phyloP scores from a whole-genome alignment of 2,888 invertebrate species.

The Euplexia lucipara region DNA sequence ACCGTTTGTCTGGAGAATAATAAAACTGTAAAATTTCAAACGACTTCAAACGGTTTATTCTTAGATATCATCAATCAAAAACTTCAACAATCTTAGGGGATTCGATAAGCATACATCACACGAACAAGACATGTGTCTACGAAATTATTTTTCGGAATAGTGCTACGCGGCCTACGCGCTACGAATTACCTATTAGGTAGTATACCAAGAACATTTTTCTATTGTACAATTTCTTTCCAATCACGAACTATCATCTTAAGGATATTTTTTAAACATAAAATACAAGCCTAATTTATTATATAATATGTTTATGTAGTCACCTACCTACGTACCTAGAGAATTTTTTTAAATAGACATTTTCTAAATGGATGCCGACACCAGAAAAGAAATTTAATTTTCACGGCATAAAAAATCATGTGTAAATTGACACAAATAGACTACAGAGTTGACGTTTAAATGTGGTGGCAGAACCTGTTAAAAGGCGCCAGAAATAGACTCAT shows the following conservation, averaged over 20 bases:
- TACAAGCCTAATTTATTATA: background rate
- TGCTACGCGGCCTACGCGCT: conserved; percentile 13
- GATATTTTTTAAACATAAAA: background rate
- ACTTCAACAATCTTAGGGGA: conserved; percentile 22
- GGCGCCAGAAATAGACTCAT: conserved; percentile 53
- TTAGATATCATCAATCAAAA: conserved; percentile 45
- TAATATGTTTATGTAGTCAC: background rate
- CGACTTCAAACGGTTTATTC: conserved; percentile 61
- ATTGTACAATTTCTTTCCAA: no score
- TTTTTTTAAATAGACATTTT: conserved; percentile 13
- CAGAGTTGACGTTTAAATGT: conserved; percentile 51
- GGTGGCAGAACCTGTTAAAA: conserved; percentile 55
- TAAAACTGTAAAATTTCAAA: conserved; percentile 48
- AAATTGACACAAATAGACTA: conserved; percentile 67
- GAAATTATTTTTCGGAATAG: conserved; percentile 12
- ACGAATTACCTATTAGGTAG: background rate
- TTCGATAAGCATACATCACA: conserved; percentile 25
- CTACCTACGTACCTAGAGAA: background rate
- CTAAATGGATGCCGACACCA: conserved; percentile 41
- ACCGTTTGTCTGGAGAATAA: conserved; percentile 46
- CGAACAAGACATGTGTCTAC: background rate
- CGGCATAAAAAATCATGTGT: conserved; percentile 64
- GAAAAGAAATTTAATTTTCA: conserved; percentile 61
- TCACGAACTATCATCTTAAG: background rate
- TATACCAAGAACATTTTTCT: background rate